A percentile compares a stretch with the other conserved stretches of the same genome.
These are phyloP conservation scores for Mugil cephalus DNA, from an alignment of 2,113 vertebrate genomes.

Conservation along the genomic window DNA sequence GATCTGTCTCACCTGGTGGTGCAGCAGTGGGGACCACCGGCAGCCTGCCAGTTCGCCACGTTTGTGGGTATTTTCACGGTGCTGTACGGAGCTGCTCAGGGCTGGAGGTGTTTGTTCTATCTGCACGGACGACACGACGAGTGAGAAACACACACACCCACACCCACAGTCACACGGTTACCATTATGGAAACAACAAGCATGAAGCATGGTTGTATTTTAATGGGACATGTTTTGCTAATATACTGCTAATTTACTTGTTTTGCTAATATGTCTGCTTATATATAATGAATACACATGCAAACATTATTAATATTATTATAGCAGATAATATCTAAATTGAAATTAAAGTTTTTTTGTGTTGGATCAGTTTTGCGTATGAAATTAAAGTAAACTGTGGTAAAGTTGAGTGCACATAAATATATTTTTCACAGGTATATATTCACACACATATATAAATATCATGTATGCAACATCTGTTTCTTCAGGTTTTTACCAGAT, in stretches of 20 bases:
- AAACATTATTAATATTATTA: too few species aligned
- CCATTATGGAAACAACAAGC: too few species aligned
- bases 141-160: constrained; percentile 63
- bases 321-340: too few species aligned
- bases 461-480: too few species aligned
- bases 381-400: background rate
- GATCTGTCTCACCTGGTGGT: constrained; percentile 77
- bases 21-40: constrained; percentile 83
- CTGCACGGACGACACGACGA: constrained; percentile 86
- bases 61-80: constrained; percentile 87
- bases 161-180: background rate
- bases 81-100: constrained; percentile 85
- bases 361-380: background rate
- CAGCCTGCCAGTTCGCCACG: constrained; percentile 84
- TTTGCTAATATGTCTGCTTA: too few species aligned
- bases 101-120: constrained; percentile 86
- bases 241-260: too few species aligned
- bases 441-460: too few species aligned
- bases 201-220: too few species aligned
- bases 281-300: too few species aligned
- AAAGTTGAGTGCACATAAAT: background rate
- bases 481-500: too few species aligned
- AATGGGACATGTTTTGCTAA: too few species aligned
- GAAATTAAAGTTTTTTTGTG: too few species aligned
- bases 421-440: background rate